These are phyloP conservation scores for Ophion costatus DNA, from an alignment of 2,888 invertebrate species.

Conservation along the genomic window DNA sequence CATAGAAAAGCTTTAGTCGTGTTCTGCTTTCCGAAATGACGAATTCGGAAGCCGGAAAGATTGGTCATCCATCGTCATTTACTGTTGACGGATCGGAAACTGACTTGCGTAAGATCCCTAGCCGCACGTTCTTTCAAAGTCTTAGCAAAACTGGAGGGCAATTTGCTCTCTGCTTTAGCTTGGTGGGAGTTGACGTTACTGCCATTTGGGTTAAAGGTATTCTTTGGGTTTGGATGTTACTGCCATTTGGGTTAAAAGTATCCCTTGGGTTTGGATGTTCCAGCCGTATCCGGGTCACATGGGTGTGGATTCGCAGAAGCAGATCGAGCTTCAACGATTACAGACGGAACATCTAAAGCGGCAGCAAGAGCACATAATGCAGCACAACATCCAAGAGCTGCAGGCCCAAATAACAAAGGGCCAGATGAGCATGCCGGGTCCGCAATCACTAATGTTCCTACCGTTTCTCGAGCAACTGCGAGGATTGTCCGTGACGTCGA, in stretches of 20 bases:
- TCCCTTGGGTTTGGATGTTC: constrained; percentile 64
- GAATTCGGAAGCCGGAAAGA: too few species aligned
- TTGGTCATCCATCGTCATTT: too few species aligned
- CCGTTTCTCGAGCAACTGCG: constrained; percentile 87
- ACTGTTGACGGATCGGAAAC: too few species aligned
- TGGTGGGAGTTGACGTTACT: too few species aligned
- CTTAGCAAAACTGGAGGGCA: too few species aligned
- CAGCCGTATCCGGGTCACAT: constrained; percentile 83
- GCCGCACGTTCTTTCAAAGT: too few species aligned
- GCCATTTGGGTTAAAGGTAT: not conserved
- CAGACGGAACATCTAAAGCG: constrained; percentile 88
- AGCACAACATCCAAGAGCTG: constrained; percentile 86
- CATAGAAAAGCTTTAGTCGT: too few species aligned
- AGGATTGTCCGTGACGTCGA: constrained; percentile 77
- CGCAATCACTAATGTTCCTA: constrained; percentile 88
- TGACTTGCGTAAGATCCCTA: too few species aligned
- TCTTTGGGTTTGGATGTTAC: constrained; percentile 66
- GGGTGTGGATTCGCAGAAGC: constrained; percentile 86
- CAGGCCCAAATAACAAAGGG: constrained; percentile 86
- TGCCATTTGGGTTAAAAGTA: not conserved
- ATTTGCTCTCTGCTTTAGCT: not conserved
- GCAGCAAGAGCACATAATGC: constrained; percentile 86
- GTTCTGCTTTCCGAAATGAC: too few species aligned
- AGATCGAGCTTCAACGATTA: constrained; percentile 89
- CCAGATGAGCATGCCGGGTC: constrained; percentile 86